Evolutionary conservation across 2,113 vertebrate species (phyloP), one percentile per base, ranked within the genome.

Genomic region (zebrafish (Danio rerio)): DNA sequence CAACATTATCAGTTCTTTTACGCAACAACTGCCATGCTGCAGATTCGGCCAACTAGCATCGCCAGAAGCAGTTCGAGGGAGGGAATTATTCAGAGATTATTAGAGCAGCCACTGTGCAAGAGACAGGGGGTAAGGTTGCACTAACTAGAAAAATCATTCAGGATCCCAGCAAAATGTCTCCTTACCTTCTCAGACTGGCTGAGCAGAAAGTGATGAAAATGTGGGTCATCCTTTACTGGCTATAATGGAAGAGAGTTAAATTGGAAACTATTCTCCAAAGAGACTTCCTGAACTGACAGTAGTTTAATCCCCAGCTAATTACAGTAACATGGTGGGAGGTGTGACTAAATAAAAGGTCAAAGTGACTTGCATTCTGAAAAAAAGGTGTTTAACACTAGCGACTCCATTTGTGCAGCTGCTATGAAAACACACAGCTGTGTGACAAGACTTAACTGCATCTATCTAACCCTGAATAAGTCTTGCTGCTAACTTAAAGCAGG

Each of bases 141-240:
- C 82, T 72, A 66, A 59, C 75, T 81, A 73, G 63, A 55, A 78
- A 71, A 43, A 62, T 50, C 71, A 86, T 45, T 63, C 10, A 58
- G 76, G 86, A 84, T 84, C 72, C 59, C 63, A 78, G 70, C 59
- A 61, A 83, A 73, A 31, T 61, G 62, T 58, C 79, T 75, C 77
- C 95, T 94, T 93, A 99, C 98, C 97, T 99, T 99, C 91, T 99
- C 97, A 69, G 97, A 97, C 91, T 98, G 97, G 94, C 96, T 99
- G 88, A 99, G 95, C 85, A 99, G 94, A 90, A 99, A 99, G 92
- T 99, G 98, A 92, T 97, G 96, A 70, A 99, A 99, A 91, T 98
- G 97, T 84, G 97, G 96, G 91, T 99, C 97, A 81, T 98, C 96
- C 92, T 96, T 97, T 88, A 97, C 94, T 77, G 95, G 96, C 98